phyloP scores from a whole-genome alignment of 2,888 invertebrate genomes.

The Acrobasis suavella region DNA sequence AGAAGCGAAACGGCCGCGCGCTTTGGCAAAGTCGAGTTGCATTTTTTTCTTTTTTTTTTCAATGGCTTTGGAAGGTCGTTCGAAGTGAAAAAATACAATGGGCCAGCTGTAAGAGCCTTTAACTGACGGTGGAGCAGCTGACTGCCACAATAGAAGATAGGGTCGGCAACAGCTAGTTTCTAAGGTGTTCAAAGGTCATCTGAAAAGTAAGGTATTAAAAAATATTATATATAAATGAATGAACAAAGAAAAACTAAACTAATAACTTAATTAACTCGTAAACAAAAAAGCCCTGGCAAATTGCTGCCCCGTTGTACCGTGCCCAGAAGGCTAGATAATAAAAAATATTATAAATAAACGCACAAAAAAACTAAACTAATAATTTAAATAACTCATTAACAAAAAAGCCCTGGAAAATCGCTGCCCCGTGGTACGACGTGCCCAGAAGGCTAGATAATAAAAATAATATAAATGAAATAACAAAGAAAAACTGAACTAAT shows the following conservation, averaged over 20 bases:
- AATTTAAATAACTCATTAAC: no score
- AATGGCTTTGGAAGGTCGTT: conserved; percentile 20
- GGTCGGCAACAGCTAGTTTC: conserved; percentile 31
- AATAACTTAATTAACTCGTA: no score
- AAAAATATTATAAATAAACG: no score
- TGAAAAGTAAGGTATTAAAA: neutral
- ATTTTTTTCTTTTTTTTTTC: conserved; percentile 21
- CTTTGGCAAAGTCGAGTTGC: neutral
- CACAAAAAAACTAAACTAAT: no score
- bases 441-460: no score
- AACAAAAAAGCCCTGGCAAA: no score
- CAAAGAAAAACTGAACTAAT: no score
- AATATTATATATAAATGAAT: neutral
- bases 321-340: no score
- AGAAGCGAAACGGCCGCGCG: conserved; percentile 14
- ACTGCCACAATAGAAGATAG: conserved; percentile 34
- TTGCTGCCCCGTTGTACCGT: no score
- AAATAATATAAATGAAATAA: no score
- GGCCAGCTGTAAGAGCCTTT: conserved; percentile 30
- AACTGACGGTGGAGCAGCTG: conserved; percentile 43
- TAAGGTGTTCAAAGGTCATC: neutral
- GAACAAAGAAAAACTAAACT: neutral
- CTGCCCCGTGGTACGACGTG: no score
- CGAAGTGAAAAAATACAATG: conserved; percentile 24
- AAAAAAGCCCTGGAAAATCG: no score